Percentiles rank a stretch among this genome's conserved stretches.
Conservation (phyloP, 2,113 vertebrate genomes). For the Podarcis raffonei region DNA sequence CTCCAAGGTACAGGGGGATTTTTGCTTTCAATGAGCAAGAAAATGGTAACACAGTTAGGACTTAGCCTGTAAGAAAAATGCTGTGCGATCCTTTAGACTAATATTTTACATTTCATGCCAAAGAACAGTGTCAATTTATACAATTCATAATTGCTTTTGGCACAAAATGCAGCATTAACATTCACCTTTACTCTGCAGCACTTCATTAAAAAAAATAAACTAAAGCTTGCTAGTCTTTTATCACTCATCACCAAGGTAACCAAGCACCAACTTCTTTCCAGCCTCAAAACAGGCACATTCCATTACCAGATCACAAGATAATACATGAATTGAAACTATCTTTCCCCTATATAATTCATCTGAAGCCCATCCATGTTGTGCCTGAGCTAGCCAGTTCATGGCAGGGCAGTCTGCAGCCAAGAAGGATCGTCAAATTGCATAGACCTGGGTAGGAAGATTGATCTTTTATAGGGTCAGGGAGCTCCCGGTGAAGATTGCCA, state of each 20-base stretch:
- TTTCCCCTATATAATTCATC: not conserved
- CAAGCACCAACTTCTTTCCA: constrained; percentile 5
- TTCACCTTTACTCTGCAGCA: constrained; percentile 27
- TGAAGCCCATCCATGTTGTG: not conserved
- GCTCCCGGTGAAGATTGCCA: not conserved
- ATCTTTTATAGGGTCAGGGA: not conserved
- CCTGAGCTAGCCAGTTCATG: not conserved
- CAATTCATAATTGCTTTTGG: constrained; percentile 57
- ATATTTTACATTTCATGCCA: constrained; percentile 12
- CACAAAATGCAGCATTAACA: constrained; percentile 23
- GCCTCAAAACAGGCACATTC: not conserved
- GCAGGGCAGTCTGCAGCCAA: not conserved
- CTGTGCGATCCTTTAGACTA: not conserved
- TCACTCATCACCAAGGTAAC: constrained; percentile 36
- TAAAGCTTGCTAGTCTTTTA: constrained; percentile 31
- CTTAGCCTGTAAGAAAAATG: not conserved
- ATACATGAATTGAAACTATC: accelerated
- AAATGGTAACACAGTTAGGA: not conserved
- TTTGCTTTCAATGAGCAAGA: not conserved
- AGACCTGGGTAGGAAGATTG: no score
- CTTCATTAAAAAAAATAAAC: constrained; percentile 43
- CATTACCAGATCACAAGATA: not conserved
- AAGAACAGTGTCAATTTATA: constrained; percentile 54
- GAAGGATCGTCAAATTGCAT: not conserved
- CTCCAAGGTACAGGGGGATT: not conserved